Base-by-base conservation (phyloP, 1,140 invertebrate genomes). In the Pachypeltis micranthus region DNA sequence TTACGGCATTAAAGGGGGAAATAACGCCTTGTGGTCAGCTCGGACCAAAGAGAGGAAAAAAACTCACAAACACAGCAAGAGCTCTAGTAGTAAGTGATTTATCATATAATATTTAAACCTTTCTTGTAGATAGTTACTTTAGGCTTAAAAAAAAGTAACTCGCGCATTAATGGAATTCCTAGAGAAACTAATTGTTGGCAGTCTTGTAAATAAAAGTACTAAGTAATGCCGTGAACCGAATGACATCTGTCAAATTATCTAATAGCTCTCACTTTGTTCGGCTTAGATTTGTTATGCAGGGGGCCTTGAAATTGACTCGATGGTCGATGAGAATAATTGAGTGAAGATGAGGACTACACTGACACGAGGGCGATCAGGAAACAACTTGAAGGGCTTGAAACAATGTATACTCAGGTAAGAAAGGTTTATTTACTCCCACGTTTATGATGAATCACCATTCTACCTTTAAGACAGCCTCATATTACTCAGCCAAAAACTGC, bases 371-470 rank as follows among this genome's bases (percentile, higher is more conserved):
- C 85, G 1, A 90, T 92, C 28, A 79, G 88, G 51, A 84, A 88
- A 63, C 90, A 93, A 70, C 74, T 95, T 21, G 85, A 91, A 70
- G 88, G 88, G 0, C 77, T 95, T 10, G 91, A 94, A 78, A 85
- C 81, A 63, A 93, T 93, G 90, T 94, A 95, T 71, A 84, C 84
- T 10, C 83, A 87, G 75, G 83, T 83, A 69, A 68, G 61, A 65
- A 56, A 56, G 10, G 21, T 16, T 56, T 59, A 21, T n/a, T n/a
- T n/a, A n/a, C 1, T 47, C 2, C 54, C 29, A 31, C 56, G 24
- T 14, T 12, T 24, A 54, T 54, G 7, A n/a, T n/a, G n/a, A n/a
- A n/a, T n/a, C n/a, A n/a, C n/a, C n/a, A n/a, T n/a, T n/a, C n/a
- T n/a, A n/a, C n/a, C n/a, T n/a, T n/a, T n/a, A n/a, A n/a, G n/a